Evolutionary conservation across 1,140 invertebrate genomes (phyloP).

Genomic region (Trypoxylus dichotomus): DNA sequence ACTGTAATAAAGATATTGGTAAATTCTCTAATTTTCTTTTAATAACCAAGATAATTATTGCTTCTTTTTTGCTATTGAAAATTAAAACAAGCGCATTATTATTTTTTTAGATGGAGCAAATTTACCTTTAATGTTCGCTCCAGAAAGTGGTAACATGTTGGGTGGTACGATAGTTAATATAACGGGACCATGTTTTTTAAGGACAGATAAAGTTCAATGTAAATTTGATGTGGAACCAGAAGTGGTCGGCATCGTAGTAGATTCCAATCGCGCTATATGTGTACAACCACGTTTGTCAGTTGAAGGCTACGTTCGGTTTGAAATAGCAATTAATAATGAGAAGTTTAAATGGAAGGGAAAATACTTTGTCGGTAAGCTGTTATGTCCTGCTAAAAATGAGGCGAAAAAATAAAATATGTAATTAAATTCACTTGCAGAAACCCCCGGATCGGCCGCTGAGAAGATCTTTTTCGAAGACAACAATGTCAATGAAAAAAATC

Average conservation of each 20-base stretch:
- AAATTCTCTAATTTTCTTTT: too few species aligned
- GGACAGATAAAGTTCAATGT: constrained; percentile 73
- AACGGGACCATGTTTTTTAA: constrained; percentile 87
- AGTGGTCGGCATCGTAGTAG: constrained; percentile 73
- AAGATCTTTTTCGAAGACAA: constrained; percentile 79
- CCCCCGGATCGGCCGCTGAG: constrained; percentile 80
- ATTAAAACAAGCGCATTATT: background rate
- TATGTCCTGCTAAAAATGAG: background rate
- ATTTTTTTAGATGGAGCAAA: constrained; percentile 69
- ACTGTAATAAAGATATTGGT: constrained; percentile 89
- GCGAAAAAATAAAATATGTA: background rate
- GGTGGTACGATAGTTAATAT: constrained; percentile 94
- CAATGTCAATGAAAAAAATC: constrained; percentile 70
- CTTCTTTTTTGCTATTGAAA: background rate
- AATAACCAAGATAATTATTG: too few species aligned
- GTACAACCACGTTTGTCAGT: constrained; percentile 86
- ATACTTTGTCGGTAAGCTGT: constrained; percentile 83
- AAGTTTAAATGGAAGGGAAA: constrained; percentile 88
- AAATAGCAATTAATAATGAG: constrained; percentile 81
- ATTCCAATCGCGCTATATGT: constrained; percentile 83
- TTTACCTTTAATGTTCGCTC: constrained; percentile 83
- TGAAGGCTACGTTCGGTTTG: constrained; percentile 88
- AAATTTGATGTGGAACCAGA: constrained; percentile 75
- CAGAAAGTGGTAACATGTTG: constrained; percentile 93
- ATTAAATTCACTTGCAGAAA: constrained; percentile 62